Percentiles rank a stretch among this genome's conserved stretches.
Conservation (phyloP, 1,140 invertebrate species). For the Drosophila pruinosa region DNA sequence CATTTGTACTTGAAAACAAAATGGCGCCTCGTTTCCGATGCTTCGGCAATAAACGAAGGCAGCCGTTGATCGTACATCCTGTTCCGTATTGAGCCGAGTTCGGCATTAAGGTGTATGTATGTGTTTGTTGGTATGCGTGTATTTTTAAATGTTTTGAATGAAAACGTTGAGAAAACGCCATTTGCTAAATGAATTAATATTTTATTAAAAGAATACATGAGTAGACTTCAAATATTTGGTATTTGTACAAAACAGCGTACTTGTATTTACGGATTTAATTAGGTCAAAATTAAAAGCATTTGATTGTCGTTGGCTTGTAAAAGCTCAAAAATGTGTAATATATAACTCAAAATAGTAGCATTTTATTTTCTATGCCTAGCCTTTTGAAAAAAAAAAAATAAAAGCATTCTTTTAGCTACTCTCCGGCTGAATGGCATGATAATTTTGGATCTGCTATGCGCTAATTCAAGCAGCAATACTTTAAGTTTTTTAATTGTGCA, state of each 20-base stretch:
- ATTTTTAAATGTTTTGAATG: background rate
- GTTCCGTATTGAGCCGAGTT: background rate
- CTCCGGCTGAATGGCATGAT: too few relatives aligned
- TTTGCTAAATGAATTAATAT: background rate
- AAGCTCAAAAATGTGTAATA: background rate
- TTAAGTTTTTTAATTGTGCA: background rate
- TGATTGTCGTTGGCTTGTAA: too few relatives aligned
- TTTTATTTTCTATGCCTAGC: background rate
- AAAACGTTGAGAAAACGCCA: background rate
- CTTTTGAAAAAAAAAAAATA: too few relatives aligned
- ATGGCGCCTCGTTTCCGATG: slow-evolving; percentile 3
- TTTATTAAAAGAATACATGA: background rate
- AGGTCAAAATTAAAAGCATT: too few relatives aligned
- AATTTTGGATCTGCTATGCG: background rate
- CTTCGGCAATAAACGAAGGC: slow-evolving; percentile 7
- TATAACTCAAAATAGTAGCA: background rate
- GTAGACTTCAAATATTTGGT: background rate
- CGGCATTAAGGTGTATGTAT: background rate
- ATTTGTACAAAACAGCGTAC: too few relatives aligned
- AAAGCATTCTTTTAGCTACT: too few relatives aligned
- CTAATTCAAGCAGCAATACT: background rate
- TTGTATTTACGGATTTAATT: too few relatives aligned
- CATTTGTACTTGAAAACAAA: background rate
- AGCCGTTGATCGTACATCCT: slow-evolving; percentile 28
- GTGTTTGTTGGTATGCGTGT: background rate